A percentile compares a stretch with the other conserved stretches of the same genome.
phyloP scores from a whole-genome alignment of 2,797 vertebrate species.

The Hydrophis major region DNA sequence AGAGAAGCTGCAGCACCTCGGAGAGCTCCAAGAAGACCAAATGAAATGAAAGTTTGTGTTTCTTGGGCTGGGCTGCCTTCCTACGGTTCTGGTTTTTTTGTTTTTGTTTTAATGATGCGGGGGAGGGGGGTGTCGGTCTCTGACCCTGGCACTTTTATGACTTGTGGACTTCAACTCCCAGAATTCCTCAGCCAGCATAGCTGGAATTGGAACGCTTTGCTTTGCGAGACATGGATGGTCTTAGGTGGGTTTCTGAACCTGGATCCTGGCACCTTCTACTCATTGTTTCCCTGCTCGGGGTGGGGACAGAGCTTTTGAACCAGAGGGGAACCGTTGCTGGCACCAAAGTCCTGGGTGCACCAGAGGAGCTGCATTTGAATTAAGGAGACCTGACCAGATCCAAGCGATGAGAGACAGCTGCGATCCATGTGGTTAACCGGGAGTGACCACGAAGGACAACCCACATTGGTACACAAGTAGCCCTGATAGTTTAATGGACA shows the following conservation, averaged over 20 bases:
- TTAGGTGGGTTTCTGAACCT: not conserved
- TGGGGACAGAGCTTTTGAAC: not conserved
- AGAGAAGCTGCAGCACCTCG: not conserved
- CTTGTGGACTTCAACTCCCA: not conserved
- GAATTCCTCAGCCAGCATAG: not conserved
- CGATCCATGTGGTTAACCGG: not conserved
- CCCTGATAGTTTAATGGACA: slow-evolving; percentile 84
- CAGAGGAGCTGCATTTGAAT: not conserved
- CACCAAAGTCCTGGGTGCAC: not conserved
- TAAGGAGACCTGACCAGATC: not conserved
- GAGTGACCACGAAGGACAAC: slow-evolving; percentile 16
- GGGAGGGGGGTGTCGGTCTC: not conserved
- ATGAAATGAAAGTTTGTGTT: not conserved
- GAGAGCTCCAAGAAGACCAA: not conserved
- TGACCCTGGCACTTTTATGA: not conserved
- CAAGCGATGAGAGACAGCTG: not conserved
- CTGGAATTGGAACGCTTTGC: not conserved
- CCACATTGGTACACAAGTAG: slow-evolving; percentile 51
- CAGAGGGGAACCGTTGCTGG: not conserved
- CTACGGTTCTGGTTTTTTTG: no score
- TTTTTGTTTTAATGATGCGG: no score
- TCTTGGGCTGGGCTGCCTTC: no score
- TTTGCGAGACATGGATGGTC: not conserved
- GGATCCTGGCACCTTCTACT: not conserved
- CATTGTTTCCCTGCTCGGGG: not conserved